Evolutionary conservation across 2,888 invertebrate genomes (phyloP), one percentile per base, ranked within the genome.

Genomic region (Helleia helle): DNA sequence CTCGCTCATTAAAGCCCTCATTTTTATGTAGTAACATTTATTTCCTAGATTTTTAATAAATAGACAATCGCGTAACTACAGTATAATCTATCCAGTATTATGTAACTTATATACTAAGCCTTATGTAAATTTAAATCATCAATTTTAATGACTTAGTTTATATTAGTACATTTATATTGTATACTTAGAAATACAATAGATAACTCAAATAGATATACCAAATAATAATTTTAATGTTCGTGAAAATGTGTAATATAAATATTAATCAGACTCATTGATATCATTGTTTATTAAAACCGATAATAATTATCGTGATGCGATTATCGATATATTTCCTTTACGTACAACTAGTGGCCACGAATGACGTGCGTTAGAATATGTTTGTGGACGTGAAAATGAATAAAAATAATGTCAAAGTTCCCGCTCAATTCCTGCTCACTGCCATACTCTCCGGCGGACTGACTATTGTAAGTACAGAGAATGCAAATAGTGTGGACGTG

Each of bases 281-380:
- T 58, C 48, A 47, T 40, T 50, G 50, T 49, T 47, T 57, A 66
- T 66, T 71, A 71, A 60, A 67, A 58, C 50, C 60, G 76, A 76
- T 76, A 75, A 73, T 68, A 73, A 75, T 76, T 76, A 76, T 76
- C 76, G 64, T 53, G 61, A 52, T 56, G 53, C 62, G 73, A 76
- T 71, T 58, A 48, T 42, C 54, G 54, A 52, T 56, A 55, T 54
- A 58, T 57, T n/a, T 63, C 63, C 65, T 69, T 67, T 57, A 58
- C 57, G 56, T 54, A 50, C 57, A 61, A 52, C 49, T 58, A 54
- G 52, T 57, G 52, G 48, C 50, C 46, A 49, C 62, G 52, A 51
- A 65, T 66, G 65, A 62, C 65, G 66, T 61, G 62, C 45, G 59
- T 44, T 48, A 46, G 42, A 47, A 47, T 49, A 43, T 50, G 36